phyloP scores from a whole-genome alignment of 2,888 invertebrate genomes.

The Ephialtes manifestator region DNA sequence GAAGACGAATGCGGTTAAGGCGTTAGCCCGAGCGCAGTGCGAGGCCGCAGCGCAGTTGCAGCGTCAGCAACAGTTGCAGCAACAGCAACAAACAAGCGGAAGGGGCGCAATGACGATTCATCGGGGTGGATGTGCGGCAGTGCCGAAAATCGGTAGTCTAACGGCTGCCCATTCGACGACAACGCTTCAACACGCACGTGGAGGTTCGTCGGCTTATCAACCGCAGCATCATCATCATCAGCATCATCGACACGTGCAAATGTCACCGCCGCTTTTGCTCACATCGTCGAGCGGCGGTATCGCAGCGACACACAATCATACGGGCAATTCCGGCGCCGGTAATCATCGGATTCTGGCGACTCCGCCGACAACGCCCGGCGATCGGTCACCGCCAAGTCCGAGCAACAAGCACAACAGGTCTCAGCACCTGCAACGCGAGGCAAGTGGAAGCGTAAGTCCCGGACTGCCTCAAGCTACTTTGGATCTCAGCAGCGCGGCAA shows the following conservation, averaged over 20 bases:
- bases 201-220: constrained; percentile 65
- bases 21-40: constrained; percentile 86
- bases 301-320: constrained; percentile 77
- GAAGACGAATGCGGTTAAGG: constrained; percentile 94
- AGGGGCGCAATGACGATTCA: constrained; percentile 72
- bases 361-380: constrained; percentile 83
- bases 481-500: constrained; percentile 90
- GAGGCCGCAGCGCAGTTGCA: constrained; percentile 83
- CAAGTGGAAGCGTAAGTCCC: constrained; percentile 89
- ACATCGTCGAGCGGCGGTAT: constrained; percentile 74
- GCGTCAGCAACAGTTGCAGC: constrained; percentile 81
- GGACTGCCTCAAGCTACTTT: constrained; percentile 88
- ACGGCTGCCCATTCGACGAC: constrained; percentile 70
- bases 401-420: constrained; percentile 77
- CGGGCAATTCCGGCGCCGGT: constrained; percentile 69
- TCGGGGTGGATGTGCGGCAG: constrained; percentile 78
- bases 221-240: constrained; percentile 65
- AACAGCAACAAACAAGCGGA: constrained; percentile 76
- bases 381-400: constrained; percentile 81
- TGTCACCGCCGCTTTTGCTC: constrained; percentile 77
- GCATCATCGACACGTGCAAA: constrained; percentile 75
- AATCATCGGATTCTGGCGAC: constrained; percentile 77
- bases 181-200: constrained; percentile 70
- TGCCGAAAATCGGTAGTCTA: constrained; percentile 71
- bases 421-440: constrained; percentile 84